These are phyloP conservation scores for Anneissia japonica DNA, from an alignment of 35 echinoderm and acorn worm species.

Conservation along the genomic window DNA sequence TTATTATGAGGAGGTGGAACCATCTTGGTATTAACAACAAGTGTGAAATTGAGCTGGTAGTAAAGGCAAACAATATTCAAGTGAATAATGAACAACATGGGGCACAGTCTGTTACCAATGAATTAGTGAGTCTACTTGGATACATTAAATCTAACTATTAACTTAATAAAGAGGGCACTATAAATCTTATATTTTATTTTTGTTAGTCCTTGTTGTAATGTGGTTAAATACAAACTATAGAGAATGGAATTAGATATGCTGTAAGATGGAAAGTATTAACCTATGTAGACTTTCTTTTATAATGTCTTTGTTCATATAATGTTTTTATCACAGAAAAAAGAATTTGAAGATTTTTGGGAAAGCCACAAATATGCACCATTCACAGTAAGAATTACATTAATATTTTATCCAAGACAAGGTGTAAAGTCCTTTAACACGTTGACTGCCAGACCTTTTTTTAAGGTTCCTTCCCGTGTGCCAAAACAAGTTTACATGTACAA, in stretches of 20 bases:
- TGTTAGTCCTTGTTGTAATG: too few species aligned
- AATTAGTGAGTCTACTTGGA: constrained; percentile 86
- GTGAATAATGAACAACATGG: constrained; percentile 82
- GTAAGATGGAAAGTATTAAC: too few species aligned
- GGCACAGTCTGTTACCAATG: constrained; percentile 62
- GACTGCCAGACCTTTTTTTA: too few species aligned
- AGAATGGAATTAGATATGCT: too few species aligned
- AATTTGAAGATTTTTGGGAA: constrained; percentile 99
- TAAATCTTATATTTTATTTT: too few species aligned
- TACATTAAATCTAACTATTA: too few species aligned
- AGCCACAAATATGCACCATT: constrained; percentile 70
- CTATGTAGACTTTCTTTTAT: too few species aligned
- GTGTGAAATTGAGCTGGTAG: constrained; percentile 81
- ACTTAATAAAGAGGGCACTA: too few species aligned
- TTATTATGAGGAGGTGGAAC: constrained; percentile 74
- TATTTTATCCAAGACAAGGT: neutral
- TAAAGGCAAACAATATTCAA: constrained; percentile 71
- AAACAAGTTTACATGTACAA: too few species aligned
- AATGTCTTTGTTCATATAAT: too few species aligned
- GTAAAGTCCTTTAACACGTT: neutral
- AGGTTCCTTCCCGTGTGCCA: too few species aligned
- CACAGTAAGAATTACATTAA: constrained; percentile 36
- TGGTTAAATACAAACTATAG: too few species aligned
- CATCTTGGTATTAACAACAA: constrained; percentile 55
- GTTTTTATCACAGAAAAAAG: constrained; percentile 69